Percentiles rank a stretch among this genome's conserved stretches.
These are phyloP conservation scores for Stenotaenia linearis DNA, from an alignment of 2,888 invertebrate species.

Conservation along the genomic window DNA sequence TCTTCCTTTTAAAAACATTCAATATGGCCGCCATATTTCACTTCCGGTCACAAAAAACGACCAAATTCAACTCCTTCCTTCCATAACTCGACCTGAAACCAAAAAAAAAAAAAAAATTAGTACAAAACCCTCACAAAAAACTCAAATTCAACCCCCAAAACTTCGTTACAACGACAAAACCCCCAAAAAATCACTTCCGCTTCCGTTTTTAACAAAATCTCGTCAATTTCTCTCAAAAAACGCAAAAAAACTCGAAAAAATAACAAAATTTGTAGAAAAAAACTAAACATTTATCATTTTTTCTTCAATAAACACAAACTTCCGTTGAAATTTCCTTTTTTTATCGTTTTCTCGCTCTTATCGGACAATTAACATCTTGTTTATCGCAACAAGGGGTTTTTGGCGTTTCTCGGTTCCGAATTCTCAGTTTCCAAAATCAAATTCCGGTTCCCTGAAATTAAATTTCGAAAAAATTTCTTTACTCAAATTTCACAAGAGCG, in stretches of 20 bases:
- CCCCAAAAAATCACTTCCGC: not conserved
- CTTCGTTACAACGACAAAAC: not conserved
- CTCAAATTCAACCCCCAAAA: not conserved
- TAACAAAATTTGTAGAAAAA: too few species aligned
- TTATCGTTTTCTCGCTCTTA: not conserved
- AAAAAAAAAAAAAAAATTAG: not conserved
- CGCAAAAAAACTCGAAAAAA: not conserved
- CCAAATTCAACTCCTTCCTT: not conserved
- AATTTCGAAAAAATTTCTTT: not conserved
- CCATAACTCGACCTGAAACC: not conserved
- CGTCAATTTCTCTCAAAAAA: not conserved
- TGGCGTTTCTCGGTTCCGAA: too few species aligned
- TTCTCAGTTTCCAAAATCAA: not conserved
- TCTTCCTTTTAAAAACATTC: not conserved
- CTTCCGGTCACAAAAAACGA: not conserved
- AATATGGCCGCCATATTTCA: conserved; percentile 3
- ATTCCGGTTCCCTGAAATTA: not conserved
- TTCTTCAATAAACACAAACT: not conserved
- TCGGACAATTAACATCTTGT: not conserved
- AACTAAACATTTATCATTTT: not conserved
- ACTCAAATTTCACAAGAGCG: not conserved
- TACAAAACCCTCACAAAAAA: not conserved
- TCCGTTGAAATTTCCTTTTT: not conserved
- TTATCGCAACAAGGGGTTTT: not conserved
- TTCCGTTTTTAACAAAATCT: not conserved